Base-by-base conservation (phyloP, 2,888 invertebrate species). In the Netelia inedita region DNA sequence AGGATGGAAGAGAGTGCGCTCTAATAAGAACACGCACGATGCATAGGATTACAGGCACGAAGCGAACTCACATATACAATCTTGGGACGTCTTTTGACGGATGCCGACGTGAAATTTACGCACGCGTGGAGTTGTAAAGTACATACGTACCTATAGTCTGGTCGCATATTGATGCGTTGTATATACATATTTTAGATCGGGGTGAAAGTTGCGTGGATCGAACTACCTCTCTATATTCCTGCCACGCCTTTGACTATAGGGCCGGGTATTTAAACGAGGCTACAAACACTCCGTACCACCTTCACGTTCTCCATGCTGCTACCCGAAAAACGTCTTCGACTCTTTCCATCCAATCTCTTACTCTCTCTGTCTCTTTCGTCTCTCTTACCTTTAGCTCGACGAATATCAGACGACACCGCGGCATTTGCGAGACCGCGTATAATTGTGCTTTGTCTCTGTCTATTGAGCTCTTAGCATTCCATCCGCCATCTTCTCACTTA, bases 401-500 rank as follows among this genome's bases (percentile, higher is more conserved):
- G 74, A 78, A 82, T 63, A 66, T 71, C 73, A 16, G 28, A 74
- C 35, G 71, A 74, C 76, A 74, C 82, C 63, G 73, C 79, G 50
- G 61, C 35, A 63, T 68, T 61, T 55, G 63, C 46, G 35, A 59
- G 50, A 50, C 28, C 74, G 16, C 66, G 41, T 78, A 50, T 41
- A 79, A 68, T 21, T 57, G n/a, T 65, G 55, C n/a, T 86, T 86
- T 83, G 82, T 85, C 86, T 81, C 73, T 72, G 68, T 88, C 90
- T 35, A 35, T 35, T 35, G 35, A 35, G 88, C 91, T 91, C 91
- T 93, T 92, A 90, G 90, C 90, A 93, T 93, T 93, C 93, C 89
- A 90, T 90, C 92, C 92, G 92, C 93, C 93, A 93, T 93, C 91
- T 93, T 93, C 93, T 93, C 93, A 93, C 93, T 93, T 93, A 93